These are phyloP conservation scores for Gobionotothen gibberifrons DNA, from an alignment of 2,797 vertebrate species.

Conservation along the genomic window DNA sequence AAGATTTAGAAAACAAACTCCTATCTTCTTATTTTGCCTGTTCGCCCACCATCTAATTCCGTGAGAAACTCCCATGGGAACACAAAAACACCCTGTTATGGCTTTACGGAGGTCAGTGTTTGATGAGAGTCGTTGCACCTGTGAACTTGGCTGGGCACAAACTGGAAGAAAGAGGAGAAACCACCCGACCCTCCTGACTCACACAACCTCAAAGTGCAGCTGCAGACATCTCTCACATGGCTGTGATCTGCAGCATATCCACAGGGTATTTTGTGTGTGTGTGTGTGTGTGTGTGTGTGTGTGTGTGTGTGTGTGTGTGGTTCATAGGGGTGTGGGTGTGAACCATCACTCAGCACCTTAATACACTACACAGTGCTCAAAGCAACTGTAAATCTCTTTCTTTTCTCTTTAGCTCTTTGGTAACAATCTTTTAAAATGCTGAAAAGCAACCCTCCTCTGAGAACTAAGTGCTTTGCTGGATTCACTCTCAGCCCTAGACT, in stretches of 20 bases:
- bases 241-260: conserved; percentile 69
- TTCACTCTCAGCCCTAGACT: conserved; percentile 43
- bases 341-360: conserved; percentile 63
- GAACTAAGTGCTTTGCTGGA: conserved; percentile 62
- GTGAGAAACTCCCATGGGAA: conserved; percentile 28
- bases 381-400: conserved; percentile 41
- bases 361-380: conserved; percentile 31
- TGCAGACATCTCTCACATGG: conserved; percentile 66
- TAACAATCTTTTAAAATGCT: conserved; percentile 32
- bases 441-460: conserved; percentile 16
- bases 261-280: conserved; percentile 39
- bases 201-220: conserved; percentile 70
- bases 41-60: too few species aligned
- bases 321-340: conserved; percentile 47
- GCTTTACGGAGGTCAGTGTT: conserved; percentile 43
- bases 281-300: too few species aligned
- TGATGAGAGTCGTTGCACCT: conserved; percentile 57
- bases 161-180: conserved; percentile 35
- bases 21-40: too few species aligned
- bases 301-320: conserved; percentile 40
- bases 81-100: conserved; percentile 22
- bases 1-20: not conserved
- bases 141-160: conserved; percentile 32
- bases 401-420: conserved; percentile 32
- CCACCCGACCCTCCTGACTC: conserved; percentile 25